Evolutionary conservation across 2,113 vertebrate genomes (phyloP).

Genomic region (Sprattus sprattus): DNA sequence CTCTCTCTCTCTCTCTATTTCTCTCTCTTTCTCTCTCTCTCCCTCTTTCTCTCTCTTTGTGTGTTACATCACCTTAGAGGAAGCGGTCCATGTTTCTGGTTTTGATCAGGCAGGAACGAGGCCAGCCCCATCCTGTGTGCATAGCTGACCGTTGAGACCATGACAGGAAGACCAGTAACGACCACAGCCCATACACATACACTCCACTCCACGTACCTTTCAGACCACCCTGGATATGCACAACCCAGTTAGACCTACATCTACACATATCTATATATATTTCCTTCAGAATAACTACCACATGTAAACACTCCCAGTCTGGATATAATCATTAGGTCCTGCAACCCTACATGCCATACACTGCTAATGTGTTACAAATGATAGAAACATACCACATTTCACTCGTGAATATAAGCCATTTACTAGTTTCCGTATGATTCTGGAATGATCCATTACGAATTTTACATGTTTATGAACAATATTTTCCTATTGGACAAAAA

Average conservation of each 20-base stretch:
- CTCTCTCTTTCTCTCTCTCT: neutral
- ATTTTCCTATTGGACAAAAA: neutral
- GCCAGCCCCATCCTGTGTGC: slow-evolving; percentile 12
- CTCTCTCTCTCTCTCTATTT: neutral
- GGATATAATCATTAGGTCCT: slow-evolving; percentile 1
- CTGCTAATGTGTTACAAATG: neutral
- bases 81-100: slow-evolving; percentile 10
- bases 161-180: neutral
- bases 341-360: neutral
- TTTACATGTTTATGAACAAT: neutral
- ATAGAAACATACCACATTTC: neutral
- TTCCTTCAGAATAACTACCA: neutral
- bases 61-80: slow-evolving; percentile 12
- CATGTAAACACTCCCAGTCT: neutral
- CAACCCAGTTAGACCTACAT: neutral
- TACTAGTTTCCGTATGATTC: neutral
- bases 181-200: neutral
- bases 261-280: slow-evolving; percentile 2
- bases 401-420: too few species aligned
- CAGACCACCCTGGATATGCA: neutral
- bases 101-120: slow-evolving; percentile 19
- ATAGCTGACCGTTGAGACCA: slow-evolving; percentile 13
- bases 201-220: neutral
- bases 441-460: neutral
- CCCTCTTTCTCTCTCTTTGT: slow-evolving; percentile 9